phyloP scores from a whole-genome alignment of 2,888 invertebrate species.

The Sylvicola fuscatus region DNA sequence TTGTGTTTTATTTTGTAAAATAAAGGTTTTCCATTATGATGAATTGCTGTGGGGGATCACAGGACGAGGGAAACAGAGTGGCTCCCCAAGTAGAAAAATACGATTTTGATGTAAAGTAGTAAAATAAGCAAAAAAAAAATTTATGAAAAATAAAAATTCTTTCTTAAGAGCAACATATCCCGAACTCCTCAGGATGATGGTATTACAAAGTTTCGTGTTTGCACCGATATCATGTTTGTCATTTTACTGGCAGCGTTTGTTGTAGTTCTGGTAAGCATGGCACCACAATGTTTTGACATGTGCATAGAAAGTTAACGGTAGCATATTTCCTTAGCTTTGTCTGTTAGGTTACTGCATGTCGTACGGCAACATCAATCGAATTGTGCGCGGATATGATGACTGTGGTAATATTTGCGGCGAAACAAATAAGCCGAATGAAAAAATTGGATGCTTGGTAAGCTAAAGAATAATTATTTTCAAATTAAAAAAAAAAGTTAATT shows the following conservation, averaged over 20 bases:
- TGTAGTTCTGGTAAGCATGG: conserved; percentile 2
- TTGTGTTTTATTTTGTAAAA: too few relatives aligned
- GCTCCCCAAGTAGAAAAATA: too few relatives aligned
- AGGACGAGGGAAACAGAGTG: too few relatives aligned
- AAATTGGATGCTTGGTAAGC: conserved; percentile 19
- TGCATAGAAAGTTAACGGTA: too few relatives aligned
- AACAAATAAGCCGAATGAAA: conserved; percentile 9
- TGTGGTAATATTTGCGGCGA: conserved; percentile 41
- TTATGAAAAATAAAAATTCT: too few relatives aligned
- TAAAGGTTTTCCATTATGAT: too few relatives aligned
- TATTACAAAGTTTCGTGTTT: neutral
- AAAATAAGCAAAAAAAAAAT: too few relatives aligned
- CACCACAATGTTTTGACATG: too few relatives aligned
- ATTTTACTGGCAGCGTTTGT: neutral
- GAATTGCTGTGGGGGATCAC: too few relatives aligned
- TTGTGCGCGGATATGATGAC: conserved; percentile 39
- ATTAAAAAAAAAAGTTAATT: neutral
- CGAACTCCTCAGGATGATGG: neutral
- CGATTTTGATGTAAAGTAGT: too few relatives aligned
- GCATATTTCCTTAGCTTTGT: neutral
- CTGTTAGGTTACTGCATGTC: conserved; percentile 25
- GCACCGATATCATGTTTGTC: conserved; percentile 1
- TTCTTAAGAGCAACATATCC: too few relatives aligned
- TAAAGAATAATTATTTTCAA: conserved; percentile 15
- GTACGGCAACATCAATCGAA: conserved; percentile 33